These are phyloP conservation scores for Collichthys lucidus DNA, from an alignment of 2,113 vertebrate genomes.

Conservation along the genomic window DNA sequence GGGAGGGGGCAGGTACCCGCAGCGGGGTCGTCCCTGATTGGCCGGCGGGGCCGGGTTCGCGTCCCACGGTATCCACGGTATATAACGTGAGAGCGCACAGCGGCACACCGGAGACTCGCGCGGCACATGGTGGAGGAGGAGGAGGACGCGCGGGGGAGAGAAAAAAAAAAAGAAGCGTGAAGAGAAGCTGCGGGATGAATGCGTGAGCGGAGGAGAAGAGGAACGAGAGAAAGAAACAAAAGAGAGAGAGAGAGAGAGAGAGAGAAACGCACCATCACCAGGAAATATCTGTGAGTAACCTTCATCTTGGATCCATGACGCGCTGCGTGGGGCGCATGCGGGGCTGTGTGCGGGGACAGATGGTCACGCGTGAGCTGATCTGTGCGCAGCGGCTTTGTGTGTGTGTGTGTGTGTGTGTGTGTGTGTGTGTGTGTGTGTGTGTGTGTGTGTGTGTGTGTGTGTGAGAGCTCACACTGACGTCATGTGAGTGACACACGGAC, in stretches of 20 bases:
- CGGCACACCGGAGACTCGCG: not conserved
- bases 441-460: not conserved
- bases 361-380: not conserved
- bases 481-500: not conserved
- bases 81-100: not conserved
- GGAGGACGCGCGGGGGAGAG: accelerated
- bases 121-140: not conserved
- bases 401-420: too few relatives aligned
- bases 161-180: not conserved
- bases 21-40: constrained; percentile 18
- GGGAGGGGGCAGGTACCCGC: too few relatives aligned
- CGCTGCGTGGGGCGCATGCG: not conserved
- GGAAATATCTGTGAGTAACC: constrained; percentile 40
- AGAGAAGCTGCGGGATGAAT: not conserved
- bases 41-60: not conserved
- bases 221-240: not conserved
- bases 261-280: not conserved
- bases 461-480: not conserved
- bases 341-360: not conserved
- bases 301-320: not conserved
- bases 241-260: too few relatives aligned
- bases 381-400: not conserved
- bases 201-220: not conserved
- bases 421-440: too few relatives aligned
- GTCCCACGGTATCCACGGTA: not conserved